Evolutionary conservation across 2,797 vertebrate genomes (phyloP), one percentile per base, ranked within the genome.

Genomic region (Urocyon cinereoargenteus): DNA sequence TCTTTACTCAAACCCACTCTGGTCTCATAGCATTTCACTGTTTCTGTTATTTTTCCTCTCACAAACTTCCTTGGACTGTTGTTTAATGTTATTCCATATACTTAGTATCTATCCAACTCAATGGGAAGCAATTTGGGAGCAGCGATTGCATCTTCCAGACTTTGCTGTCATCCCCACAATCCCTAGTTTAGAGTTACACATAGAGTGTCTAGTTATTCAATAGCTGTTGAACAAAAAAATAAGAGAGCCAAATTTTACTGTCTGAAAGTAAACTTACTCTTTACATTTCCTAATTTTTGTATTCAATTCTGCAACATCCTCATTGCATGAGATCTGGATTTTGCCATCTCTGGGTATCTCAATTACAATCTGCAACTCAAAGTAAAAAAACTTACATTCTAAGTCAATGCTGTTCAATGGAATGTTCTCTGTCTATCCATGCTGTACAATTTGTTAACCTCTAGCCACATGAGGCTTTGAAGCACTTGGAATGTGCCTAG

Each of bases 231-330:
- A 57, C 18, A 40, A 86, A 89, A 94, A 55, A 57, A 66, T 66
- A 34, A 55, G 16, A 79, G 24, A 78, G 51, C 62, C 45, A 84
- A 70, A 31, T 34, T 66, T 77, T 49, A 72, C 75, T 51, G 4
- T 94, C 83, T 82, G 66, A 82, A 95, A 77, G n/a, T 62, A 93
- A 68, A 90, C n/a, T 68, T 59, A n/a, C 45, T 19, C 22, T 87
- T 94, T 26, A 68, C 14, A 40, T 93, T 94, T 95, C 87, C 85
- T 83, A 92, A 93, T 88, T 85, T 93, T 95, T 55, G 88, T 55
- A 87, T 92, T 94, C 21, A 86, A n/a, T 92, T 97, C 96, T 84
- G 95, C 93, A 96, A 97, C n/a, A 95, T 96, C 78, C 87, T 97
- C 55, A 77, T 92, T 97, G 92, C 73, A 1, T 86, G 78, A 84